Evolutionary conservation across 2,888 invertebrate species (phyloP).

Genomic region (Brenthis daphne): DNA sequence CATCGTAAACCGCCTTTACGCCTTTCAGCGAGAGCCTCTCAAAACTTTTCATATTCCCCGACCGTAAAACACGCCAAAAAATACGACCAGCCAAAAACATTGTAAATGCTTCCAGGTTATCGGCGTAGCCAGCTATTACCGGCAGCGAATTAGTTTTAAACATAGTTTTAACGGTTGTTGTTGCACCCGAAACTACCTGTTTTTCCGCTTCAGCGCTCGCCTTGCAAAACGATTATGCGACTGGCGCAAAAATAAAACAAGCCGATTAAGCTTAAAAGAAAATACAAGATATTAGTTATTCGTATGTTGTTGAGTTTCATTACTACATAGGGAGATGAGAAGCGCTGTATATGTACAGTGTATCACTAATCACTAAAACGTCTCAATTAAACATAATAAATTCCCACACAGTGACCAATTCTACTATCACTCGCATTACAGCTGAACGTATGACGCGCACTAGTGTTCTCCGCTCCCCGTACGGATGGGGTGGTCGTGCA

Average conservation of each 20-base stretch:
- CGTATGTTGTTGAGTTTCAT: constrained; percentile 7
- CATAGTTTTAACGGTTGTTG: constrained; percentile 71
- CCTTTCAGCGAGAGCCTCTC: constrained; percentile 73
- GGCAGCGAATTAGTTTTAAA: constrained; percentile 74
- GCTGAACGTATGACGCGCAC: constrained; percentile 25
- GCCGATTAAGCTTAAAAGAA: constrained; percentile 50
- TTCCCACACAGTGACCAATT: constrained; percentile 22
- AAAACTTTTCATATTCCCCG: constrained; percentile 81
- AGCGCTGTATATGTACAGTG: constrained; percentile 12
- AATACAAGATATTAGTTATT: constrained; percentile 47
- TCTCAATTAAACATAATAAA: constrained; percentile 38
- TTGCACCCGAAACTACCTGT: constrained; percentile 64
- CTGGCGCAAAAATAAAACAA: constrained; percentile 54
- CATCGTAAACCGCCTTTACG: constrained; percentile 81
- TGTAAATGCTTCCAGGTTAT: constrained; percentile 78
- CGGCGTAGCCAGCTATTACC: constrained; percentile 60
- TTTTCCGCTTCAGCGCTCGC: constrained; percentile 55
- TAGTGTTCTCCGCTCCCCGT: constrained; percentile 20
- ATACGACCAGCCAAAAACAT: constrained; percentile 80
- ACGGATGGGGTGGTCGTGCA: constrained; percentile 39
- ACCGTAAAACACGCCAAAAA: constrained; percentile 79
- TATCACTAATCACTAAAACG: constrained; percentile 33
- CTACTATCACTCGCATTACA: constrained; percentile 24
- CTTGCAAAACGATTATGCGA: constrained; percentile 45
- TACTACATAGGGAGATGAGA: background rate